Evolutionary conservation across 1,140 invertebrate species (phyloP), one percentile per base, ranked within the genome.

Genomic region (Drosophila willistoni): DNA sequence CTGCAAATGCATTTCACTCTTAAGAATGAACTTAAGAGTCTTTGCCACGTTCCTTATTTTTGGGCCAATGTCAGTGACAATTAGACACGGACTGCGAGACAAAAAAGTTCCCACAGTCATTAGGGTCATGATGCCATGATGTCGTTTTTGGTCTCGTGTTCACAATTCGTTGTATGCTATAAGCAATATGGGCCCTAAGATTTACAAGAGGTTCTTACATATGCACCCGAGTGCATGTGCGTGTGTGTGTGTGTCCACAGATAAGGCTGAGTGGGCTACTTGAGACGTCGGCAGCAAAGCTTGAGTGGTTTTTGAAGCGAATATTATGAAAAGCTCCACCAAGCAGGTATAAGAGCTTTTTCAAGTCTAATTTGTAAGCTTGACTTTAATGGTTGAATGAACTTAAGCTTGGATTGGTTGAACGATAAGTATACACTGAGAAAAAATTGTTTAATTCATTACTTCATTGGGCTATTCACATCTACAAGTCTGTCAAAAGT

Each of bases 101-200:
- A 76, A 71, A 83, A 75, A 83, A 79, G 70, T 86, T 86, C 83
- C 85, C 83, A 86, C 83, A 79, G 67, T 83, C 83, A 86, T 86
- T 86, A 86, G 69, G 83, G 83, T 83, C 74, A 78, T 64, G 75
- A 75, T 57, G 54, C 76, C 61, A 64, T 74, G 44, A 64, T 74
- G 44, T 59, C 57, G 71, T 72, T 68, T 64, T 75, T 63, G 55
- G 84, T 71, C 83, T 86, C 84, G 83, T 89, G 84, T 69, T 86
- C 73, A 79, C 84, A 77, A 79, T 87, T 86, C 73, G 83, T 79
- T 85, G 56, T 71, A 41, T 14, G 17, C 22, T 55, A 39, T 61
- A 34, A 57, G 17, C 29, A 39, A 66, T 42, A 19, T 62, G 17
- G 17, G 62, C 59, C 68, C 64, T 29, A 64, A 64, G 65, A 73